Conservation (phyloP, 2,797 vertebrate genomes). For the Staurois parvus region DNA sequence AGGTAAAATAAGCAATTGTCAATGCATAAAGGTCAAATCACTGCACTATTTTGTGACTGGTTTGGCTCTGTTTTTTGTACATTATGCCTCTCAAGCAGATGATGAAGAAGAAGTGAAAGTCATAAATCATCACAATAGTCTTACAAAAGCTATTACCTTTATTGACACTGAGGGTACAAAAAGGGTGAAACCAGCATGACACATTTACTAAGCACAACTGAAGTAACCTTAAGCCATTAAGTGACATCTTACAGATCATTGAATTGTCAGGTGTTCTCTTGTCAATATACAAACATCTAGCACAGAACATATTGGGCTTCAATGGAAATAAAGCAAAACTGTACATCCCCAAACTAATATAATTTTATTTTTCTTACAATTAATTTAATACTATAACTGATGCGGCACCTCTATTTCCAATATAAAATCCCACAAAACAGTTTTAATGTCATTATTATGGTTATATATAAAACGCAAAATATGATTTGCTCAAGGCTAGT, state of each 20-base stretch:
- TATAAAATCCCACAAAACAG: not conserved
- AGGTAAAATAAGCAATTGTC: slow-evolving; percentile 42
- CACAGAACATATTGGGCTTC: not conserved
- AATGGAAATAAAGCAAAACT: not conserved
- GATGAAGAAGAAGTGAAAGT: slow-evolving; percentile 44
- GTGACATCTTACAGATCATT: slow-evolving; percentile 19
- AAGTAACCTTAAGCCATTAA: slow-evolving; percentile 24
- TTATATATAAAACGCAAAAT: not conserved
- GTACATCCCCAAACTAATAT: not conserved
- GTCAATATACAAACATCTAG: not conserved
- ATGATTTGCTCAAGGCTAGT: too few relatives aligned
- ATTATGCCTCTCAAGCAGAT: slow-evolving; percentile 48
- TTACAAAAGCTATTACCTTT: slow-evolving; percentile 58
- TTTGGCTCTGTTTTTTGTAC: slow-evolving; percentile 59
- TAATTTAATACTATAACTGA: too few relatives aligned
- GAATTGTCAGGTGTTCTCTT: slow-evolving; percentile 5
- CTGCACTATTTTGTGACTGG: slow-evolving; percentile 53
- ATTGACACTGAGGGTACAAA: slow-evolving; percentile 46
- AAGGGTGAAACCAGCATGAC: slow-evolving; percentile 19
- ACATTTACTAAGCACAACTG: slow-evolving; percentile 45
- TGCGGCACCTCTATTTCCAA: too few relatives aligned
- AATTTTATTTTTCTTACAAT: too few relatives aligned
- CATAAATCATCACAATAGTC: slow-evolving; percentile 45
- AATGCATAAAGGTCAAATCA: slow-evolving; percentile 60
- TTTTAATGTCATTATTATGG: not conserved